phyloP scores from a whole-genome alignment of 2,113 vertebrate genomes.

The Gymnogyps californianus region DNA sequence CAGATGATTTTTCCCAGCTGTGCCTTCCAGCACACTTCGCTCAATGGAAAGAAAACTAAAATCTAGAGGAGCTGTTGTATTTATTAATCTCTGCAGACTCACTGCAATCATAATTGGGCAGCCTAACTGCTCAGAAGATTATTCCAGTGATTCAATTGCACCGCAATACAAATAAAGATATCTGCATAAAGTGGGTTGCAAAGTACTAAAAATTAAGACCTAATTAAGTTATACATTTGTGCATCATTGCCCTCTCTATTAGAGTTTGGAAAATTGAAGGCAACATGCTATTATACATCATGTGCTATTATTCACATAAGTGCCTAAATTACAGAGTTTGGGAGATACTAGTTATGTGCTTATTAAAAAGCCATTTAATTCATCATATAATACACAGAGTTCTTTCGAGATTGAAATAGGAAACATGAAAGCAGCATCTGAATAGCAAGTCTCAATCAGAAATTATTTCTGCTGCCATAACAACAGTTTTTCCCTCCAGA shows the following conservation, averaged over 20 bases:
- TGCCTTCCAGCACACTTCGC: background rate
- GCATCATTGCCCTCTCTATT: constrained; percentile 21
- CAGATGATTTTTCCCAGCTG: background rate
- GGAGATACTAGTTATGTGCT: constrained; percentile 9
- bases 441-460: constrained; percentile 18
- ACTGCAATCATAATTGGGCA: background rate
- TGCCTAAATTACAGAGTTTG: constrained; percentile 42
- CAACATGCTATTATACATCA: constrained; percentile 43
- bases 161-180: background rate
- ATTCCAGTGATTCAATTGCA: background rate
- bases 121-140: background rate
- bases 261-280: constrained; percentile 4
- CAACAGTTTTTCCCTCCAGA: background rate
- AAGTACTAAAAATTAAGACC: constrained; percentile 35
- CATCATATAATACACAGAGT: constrained; percentile 7
- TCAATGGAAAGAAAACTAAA: background rate
- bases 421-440: background rate
- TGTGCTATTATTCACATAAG: constrained; percentile 48
- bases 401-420: background rate
- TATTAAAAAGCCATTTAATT: constrained; percentile 50
- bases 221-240: constrained; percentile 39
- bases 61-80: background rate
- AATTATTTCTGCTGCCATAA: constrained; percentile 39
- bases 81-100: background rate
- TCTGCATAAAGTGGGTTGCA: background rate